Conservation (phyloP, 2,888 invertebrate species). For the Tineola bisselliella region DNA sequence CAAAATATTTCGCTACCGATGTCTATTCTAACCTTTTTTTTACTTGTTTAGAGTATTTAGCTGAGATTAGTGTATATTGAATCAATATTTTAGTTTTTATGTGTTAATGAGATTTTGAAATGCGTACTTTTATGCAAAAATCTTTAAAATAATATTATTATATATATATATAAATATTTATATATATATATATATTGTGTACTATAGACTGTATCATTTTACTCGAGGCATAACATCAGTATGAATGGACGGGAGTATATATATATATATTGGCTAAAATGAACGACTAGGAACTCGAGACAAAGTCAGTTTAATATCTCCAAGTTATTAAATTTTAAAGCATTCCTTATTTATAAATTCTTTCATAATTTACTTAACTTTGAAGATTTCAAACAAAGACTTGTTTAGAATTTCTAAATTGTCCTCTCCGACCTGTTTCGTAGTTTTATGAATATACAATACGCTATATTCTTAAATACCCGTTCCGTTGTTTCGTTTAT, state of each 20-base stretch:
- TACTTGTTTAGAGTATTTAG: constrained; percentile 6
- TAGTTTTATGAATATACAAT: neutral
- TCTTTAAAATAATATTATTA: no score
- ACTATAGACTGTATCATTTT: no score
- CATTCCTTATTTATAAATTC: neutral
- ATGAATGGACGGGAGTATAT: no score
- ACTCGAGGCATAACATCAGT: no score
- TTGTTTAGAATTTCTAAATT: neutral
- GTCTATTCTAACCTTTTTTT: constrained; percentile 3
- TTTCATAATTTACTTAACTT: neutral
- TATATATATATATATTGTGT: no score
- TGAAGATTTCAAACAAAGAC: neutral
- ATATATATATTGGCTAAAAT: no score
- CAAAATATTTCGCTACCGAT: constrained; percentile 24
- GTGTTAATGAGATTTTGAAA: no score
- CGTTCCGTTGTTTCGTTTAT: neutral
- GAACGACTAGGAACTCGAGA: no score
- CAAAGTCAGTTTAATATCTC: neutral
- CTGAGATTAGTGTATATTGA: neutral
- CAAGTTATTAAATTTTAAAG: neutral
- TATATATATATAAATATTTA: no score
- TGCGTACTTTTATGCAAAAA: no score
- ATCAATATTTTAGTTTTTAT: neutral
- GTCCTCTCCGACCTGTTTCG: neutral
- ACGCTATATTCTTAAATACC: constrained; percentile 3